These are phyloP conservation scores for Hylyphantes graminicola DNA, from an alignment of 1,140 invertebrate species.

Conservation along the genomic window DNA sequence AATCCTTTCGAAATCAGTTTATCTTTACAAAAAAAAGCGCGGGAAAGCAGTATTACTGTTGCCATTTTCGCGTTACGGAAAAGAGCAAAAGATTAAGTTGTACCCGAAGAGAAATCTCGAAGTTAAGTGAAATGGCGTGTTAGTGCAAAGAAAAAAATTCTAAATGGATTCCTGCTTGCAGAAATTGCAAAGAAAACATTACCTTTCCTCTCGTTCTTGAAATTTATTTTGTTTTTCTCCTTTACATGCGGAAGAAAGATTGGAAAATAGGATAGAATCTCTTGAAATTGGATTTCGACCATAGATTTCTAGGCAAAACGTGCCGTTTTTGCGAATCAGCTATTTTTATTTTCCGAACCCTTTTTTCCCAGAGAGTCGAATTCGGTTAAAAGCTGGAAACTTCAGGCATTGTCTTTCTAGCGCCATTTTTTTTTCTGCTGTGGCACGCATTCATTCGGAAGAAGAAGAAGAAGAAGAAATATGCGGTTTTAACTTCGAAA, in stretches of 20 bases:
- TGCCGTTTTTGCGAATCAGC: conserved; percentile 51
- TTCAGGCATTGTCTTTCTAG: conserved; percentile 34
- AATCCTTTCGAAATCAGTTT: neutral
- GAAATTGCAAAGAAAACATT: conserved; percentile 55
- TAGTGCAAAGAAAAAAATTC: conserved; percentile 19
- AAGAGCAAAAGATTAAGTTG: conserved; percentile 24
- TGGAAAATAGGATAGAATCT: conserved; percentile 51
- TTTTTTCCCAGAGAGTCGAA: neutral
- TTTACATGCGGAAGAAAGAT: conserved; percentile 34
- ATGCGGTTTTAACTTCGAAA: conserved; percentile 19
- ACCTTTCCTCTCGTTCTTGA: conserved; percentile 6
- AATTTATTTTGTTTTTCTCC: conserved; percentile 28
- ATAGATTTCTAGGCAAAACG: conserved; percentile 51
- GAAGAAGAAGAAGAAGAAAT: neutral
- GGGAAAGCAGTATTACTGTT: neutral
- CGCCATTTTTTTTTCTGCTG: conserved; percentile 6
- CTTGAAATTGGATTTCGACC: conserved; percentile 47
- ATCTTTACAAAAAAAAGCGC: neutral
- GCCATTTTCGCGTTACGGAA: conserved; percentile 17
- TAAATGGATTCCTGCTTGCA: conserved; percentile 34
- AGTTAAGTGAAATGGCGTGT: conserved; percentile 15
- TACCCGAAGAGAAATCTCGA: conserved; percentile 11
- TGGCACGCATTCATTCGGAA: neutral
- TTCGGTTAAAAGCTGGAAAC: conserved; percentile 25
- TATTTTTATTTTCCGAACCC: conserved; percentile 3